These are phyloP conservation scores for Galeopterus variegatus DNA, from an alignment of 2,113 vertebrate genomes.

Conservation along the genomic window DNA sequence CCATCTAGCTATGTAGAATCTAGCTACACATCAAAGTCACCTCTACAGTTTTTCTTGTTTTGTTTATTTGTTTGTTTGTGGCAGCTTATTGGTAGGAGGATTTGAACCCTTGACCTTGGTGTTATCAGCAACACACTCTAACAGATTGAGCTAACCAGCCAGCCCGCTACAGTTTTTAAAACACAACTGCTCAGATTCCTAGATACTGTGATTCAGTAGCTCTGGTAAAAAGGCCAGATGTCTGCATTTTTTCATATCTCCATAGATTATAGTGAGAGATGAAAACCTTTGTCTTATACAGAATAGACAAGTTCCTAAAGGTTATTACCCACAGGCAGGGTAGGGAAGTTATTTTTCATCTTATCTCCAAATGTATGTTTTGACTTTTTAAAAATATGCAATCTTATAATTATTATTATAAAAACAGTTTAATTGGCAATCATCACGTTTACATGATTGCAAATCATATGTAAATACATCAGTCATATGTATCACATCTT, in stretches of 20 bases:
- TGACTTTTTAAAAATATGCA: background rate
- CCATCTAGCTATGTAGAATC: too few species aligned
- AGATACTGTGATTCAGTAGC: background rate
- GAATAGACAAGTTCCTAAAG: background rate
- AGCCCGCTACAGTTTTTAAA: background rate
- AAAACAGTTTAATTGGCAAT: background rate
- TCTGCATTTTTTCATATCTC: background rate
- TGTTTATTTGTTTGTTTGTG: too few species aligned
- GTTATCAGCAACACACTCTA: too few species aligned
- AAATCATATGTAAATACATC: background rate
- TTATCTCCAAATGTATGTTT: background rate
- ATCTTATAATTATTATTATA: background rate
- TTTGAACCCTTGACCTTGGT: too few species aligned
- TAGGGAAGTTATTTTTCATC: background rate
- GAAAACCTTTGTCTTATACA: background rate
- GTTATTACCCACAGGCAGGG: background rate
- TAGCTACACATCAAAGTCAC: background rate
- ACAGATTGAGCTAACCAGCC: too few species aligned
- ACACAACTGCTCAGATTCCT: background rate
- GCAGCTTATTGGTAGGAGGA: too few species aligned
- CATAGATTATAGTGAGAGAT: background rate
- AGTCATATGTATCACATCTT: background rate
- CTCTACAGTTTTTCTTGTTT: background rate
- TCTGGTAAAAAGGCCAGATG: background rate
- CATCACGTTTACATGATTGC: background rate